Base-by-base conservation (phyloP, 2,888 invertebrate genomes). In the Gortyna flavago region DNA sequence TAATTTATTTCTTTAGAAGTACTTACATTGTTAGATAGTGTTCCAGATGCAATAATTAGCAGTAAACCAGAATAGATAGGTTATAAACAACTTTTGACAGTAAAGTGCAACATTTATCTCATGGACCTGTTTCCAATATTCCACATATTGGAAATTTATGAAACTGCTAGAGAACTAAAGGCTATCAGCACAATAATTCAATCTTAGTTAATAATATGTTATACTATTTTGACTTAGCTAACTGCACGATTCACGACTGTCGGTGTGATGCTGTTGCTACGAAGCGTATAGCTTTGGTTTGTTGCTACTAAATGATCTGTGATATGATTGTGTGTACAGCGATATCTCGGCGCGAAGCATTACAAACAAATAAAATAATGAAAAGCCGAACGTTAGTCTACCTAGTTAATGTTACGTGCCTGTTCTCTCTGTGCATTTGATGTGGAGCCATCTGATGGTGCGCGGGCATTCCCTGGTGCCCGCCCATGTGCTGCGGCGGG, bases 381-480 rank as follows among this genome's bases (percentile, higher is more conserved):
- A 92, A 90, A 95, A 95, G 93, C 94, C 88, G 93, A 91, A 94
- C 92, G 93, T 94, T 95, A 88, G 89, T 89, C 87, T 88, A 96
- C 96, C 96, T 96, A 95, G 96, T 95, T 81, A 96, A 88, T 90
- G 96, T 94, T 95, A 96, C 96, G 95, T 96, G 96, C 96, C 96
- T 96, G 95, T 96, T 96, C 96, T 97, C 97, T 93, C 97, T 95
- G 91, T 97, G 97, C 95, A 97, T 97, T 91, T 97, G 97, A 94
- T 97, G 97, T 90, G 97, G 97, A 92, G 97, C 97, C 94, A 97
- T 97, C 92, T 97, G 97, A 94, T 97, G 97, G 94, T 97, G 97
- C 51, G 90, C 91, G 83, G 96, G 94, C 93, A 96, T 94, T 59
- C 93, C 94, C 89, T 96, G 96, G 91, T 96, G 96, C 77, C 94